These are phyloP conservation scores for Calcarius ornatus DNA, from an alignment of 2,113 vertebrate species.

Conservation along the genomic window DNA sequence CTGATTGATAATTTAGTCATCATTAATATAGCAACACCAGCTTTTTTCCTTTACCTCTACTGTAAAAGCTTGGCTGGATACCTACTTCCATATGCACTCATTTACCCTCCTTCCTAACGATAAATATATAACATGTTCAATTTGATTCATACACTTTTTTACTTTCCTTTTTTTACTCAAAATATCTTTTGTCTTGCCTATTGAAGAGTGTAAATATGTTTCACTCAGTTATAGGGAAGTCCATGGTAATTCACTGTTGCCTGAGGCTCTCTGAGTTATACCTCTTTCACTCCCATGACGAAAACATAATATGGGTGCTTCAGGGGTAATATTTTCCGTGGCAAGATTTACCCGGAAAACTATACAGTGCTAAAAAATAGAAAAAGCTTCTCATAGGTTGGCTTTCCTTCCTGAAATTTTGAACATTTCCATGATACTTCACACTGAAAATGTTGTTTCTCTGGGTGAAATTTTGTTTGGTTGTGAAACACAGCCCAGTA, in stretches of 20 bases:
- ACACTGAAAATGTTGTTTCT: background rate
- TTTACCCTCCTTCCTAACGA: background rate
- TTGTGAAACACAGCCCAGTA: background rate
- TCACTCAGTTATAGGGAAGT: constrained; percentile 52
- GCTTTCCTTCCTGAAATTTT: background rate
- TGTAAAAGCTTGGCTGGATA: background rate
- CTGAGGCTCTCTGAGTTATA: constrained; percentile 48
- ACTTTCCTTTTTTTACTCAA: constrained; percentile 11
- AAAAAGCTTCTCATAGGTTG: background rate
- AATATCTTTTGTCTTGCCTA: constrained; percentile 46
- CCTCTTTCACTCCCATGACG: constrained; percentile 53
- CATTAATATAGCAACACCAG: background rate
- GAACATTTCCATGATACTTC: background rate
- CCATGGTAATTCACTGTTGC: constrained; percentile 51
- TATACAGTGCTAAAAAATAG: background rate
- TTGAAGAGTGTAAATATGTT: constrained; percentile 63
- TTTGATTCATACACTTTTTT: constrained; percentile 22
- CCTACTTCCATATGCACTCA: background rate
- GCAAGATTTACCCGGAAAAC: background rate
- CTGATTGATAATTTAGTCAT: background rate
- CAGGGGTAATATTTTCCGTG: background rate
- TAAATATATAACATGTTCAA: background rate
- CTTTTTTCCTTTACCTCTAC: background rate
- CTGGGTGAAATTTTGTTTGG: background rate
- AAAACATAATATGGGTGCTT: constrained; percentile 56